phyloP scores from a whole-genome alignment of 1,140 invertebrate genomes.

The Globodera rostochiensis region DNA sequence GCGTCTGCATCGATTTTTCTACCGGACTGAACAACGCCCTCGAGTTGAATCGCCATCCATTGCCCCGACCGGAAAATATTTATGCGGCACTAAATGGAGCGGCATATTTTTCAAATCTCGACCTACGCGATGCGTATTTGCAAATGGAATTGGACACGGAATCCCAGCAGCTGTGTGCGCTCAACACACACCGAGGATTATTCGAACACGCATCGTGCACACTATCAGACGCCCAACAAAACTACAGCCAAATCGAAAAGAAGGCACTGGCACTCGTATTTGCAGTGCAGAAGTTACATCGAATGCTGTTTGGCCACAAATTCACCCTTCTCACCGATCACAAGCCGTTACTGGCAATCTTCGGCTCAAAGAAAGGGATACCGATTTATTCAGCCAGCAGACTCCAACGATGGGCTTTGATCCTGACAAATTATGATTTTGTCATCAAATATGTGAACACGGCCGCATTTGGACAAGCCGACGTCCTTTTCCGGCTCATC shows the following conservation, averaged over 20 bases:
- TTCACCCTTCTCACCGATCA: constrained; percentile 69
- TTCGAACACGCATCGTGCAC: neutral
- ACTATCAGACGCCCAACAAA: constrained; percentile 67
- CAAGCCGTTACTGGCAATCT: constrained; percentile 33
- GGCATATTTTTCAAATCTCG: constrained; percentile 28
- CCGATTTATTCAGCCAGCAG: neutral
- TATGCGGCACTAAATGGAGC: constrained; percentile 37
- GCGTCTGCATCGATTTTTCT: constrained; percentile 64
- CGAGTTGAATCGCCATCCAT: constrained; percentile 40
- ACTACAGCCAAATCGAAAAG: constrained; percentile 65
- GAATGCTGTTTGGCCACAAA: constrained; percentile 68
- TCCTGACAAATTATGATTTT: no score
- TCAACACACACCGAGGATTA: constrained; percentile 24
- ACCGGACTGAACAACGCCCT: constrained; percentile 50
- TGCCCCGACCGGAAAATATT: constrained; percentile 48
- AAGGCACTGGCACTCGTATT: neutral
- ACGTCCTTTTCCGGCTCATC: no score
- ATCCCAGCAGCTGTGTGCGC: constrained; percentile 31
- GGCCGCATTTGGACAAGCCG: no score
- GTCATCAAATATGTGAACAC: no score
- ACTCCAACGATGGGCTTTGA: no score
- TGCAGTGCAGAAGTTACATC: constrained; percentile 64
- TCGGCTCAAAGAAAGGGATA: neutral
- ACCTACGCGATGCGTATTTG: no score
- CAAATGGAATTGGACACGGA: constrained; percentile 37